Conservation (phyloP, 2,113 vertebrate genomes). For the Brachionichthys hirsutus region DNA sequence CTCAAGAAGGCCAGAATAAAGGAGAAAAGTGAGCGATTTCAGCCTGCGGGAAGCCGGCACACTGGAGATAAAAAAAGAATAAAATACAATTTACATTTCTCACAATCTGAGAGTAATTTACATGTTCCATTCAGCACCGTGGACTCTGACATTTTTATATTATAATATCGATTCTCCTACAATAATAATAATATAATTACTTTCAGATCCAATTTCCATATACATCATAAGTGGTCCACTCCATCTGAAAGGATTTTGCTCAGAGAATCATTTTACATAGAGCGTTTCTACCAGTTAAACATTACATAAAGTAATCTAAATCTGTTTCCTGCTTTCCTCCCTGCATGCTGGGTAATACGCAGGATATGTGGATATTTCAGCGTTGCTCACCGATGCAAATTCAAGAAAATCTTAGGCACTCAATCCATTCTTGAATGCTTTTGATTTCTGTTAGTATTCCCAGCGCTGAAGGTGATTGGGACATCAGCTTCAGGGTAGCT, state of each 20-base stretch:
- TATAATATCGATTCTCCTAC: slow-evolving; percentile 20
- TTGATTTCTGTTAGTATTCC: slow-evolving; percentile 55
- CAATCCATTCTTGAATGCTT: slow-evolving; percentile 31
- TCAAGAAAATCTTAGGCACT: slow-evolving; percentile 22
- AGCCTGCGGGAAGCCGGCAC: slow-evolving; percentile 14
- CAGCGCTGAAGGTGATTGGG: slow-evolving; percentile 40
- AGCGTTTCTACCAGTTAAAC: too few species aligned
- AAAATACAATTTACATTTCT: slow-evolving; percentile 33
- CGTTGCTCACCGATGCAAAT: neutral
- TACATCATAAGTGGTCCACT: neutral
- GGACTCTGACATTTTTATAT: slow-evolving; percentile 25
- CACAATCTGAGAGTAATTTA: slow-evolving; percentile 12
- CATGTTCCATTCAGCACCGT: slow-evolving; percentile 9
- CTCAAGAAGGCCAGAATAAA: slow-evolving; percentile 47
- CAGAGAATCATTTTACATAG: too few species aligned
- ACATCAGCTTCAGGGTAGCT: slow-evolving; percentile 56
- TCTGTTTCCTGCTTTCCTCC: neutral
- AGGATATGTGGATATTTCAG: slow-evolving; percentile 17
- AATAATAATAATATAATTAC: slow-evolving; percentile 3
- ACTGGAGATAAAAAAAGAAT: slow-evolving; percentile 30
- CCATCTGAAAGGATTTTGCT: too few species aligned
- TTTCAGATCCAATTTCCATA: slow-evolving; percentile 18
- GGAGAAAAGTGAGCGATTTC: slow-evolving; percentile 42
- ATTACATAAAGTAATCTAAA: too few species aligned
- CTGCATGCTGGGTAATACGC: neutral